Evolutionary conservation across 2,113 vertebrate species (phyloP).

Genomic region (Tyto alba): DNA sequence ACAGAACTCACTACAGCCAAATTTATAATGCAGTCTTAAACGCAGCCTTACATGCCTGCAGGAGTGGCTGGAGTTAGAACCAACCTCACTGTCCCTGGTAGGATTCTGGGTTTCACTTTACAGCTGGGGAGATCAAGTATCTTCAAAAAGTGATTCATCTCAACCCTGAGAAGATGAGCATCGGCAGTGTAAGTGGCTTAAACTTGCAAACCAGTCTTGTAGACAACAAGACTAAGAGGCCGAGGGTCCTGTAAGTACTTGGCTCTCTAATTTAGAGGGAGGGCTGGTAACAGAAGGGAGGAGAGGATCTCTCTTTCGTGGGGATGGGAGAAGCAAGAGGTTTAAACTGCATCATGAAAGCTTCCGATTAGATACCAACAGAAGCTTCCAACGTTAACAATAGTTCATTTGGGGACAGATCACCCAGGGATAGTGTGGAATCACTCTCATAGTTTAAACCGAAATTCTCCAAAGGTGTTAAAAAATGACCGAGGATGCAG

Average conservation of each 20-base stretch:
- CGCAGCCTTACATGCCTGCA: background rate
- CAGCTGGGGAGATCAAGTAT: background rate
- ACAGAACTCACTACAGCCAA: background rate
- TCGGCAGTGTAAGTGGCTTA: background rate
- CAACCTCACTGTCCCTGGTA: background rate
- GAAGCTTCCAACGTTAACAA: background rate
- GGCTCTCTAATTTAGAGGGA: background rate
- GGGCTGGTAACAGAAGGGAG: background rate
- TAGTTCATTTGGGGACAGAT: background rate
- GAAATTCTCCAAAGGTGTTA: background rate
- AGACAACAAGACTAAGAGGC: background rate
- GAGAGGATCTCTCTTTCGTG: background rate
- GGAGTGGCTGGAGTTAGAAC: background rate
- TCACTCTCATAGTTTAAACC: background rate
- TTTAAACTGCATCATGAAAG: background rate
- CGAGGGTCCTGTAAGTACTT: rapidly evolving
- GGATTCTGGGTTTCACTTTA: background rate
- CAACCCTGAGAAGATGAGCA: background rate
- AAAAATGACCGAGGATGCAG: background rate
- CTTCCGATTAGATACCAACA: background rate
- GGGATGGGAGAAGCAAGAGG: background rate
- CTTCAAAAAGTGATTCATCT: background rate
- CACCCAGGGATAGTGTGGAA: background rate
- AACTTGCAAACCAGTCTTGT: background rate
- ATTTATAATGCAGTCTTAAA: background rate